Conservation (phyloP, 2,797 vertebrate species). For the Sebastes itinus region DNA sequence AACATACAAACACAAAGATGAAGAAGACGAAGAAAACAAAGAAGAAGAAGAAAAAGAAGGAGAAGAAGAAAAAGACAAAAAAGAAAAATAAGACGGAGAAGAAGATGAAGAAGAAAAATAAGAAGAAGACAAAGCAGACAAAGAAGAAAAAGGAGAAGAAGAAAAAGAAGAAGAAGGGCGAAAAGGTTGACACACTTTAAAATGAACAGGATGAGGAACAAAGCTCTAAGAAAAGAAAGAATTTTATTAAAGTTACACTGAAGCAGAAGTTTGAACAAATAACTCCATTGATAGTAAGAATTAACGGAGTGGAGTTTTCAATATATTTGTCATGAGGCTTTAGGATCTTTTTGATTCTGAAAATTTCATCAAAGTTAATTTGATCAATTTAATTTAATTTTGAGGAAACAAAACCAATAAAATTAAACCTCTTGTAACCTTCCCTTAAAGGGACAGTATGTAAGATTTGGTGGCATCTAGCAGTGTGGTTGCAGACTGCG, state of each 20-base stretch:
- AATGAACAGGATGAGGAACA: background rate
- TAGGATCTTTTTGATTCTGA: background rate
- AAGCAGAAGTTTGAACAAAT: background rate
- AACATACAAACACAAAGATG: background rate
- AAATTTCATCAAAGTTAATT: background rate
- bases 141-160: no score
- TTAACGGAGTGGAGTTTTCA: background rate
- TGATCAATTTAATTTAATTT: background rate
- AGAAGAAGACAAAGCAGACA: no score
- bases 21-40: no score
- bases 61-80: fast-evolving
- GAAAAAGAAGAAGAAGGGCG: no score
- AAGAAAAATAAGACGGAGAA: no score
- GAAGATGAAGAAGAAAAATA: no score
- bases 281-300: background rate
- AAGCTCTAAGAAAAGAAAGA: background rate
- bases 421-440: background rate
- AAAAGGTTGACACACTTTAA: background rate
- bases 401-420: background rate
- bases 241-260: background rate
- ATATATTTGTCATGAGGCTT: background rate
- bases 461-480: background rate
- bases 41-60: no score
- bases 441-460: background rate
- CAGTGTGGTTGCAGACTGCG: no score